Evolutionary conservation across 2,797 vertebrate genomes (phyloP).

Genomic region (Monodelphis domestica): DNA sequence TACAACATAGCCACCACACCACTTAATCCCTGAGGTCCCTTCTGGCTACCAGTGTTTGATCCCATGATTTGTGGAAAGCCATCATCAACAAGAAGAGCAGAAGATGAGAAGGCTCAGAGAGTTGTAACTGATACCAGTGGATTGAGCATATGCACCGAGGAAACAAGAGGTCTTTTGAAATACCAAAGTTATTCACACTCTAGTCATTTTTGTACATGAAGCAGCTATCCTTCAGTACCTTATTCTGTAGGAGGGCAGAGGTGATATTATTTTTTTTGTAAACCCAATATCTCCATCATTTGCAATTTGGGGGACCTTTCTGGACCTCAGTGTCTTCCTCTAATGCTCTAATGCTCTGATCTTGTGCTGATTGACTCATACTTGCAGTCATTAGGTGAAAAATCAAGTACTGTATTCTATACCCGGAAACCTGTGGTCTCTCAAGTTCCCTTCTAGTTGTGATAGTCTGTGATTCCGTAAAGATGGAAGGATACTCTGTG

Average conservation of each 20-base stretch:
- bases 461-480: neutral
- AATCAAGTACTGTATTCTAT: neutral
- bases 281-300: neutral
- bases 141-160: neutral
- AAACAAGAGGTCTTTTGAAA: neutral
- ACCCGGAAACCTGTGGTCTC: neutral
- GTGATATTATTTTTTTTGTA: neutral
- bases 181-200: neutral
- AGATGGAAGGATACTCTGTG: neutral
- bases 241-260: neutral
- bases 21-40: neutral
- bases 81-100: neutral
- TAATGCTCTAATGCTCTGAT: neutral
- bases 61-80: neutral
- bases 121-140: neutral
- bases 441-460: neutral
- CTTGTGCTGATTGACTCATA: neutral
- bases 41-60: neutral
- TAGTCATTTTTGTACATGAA: neutral
- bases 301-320: neutral
- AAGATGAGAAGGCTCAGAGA: neutral
- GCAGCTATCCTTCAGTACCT: neutral
- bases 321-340: neutral
- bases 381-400: neutral
- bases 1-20: neutral